Evolutionary conservation across 2,888 invertebrate species (phyloP), one percentile per base, ranked within the genome.

Genomic region (Sturmia bella): DNA sequence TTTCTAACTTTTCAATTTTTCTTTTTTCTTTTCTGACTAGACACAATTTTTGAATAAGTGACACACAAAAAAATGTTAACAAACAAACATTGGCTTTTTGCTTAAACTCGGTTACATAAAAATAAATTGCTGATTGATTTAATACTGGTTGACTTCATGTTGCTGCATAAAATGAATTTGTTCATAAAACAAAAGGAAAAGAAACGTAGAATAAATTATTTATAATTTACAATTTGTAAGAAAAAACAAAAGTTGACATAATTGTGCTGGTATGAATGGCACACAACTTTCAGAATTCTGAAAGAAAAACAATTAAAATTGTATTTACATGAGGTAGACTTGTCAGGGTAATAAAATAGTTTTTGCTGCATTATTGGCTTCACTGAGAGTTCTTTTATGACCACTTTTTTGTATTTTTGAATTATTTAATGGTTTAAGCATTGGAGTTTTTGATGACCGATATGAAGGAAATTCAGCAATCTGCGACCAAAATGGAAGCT

Each of bases 81-180:
- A 5, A n/a, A 43, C 63, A 27, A 59, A 45, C 7, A n/a, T n/a
- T n/a, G 7, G 9, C 9, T 32, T 52, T 41, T 66, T 66, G 17
- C 45, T 43, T 17, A n/a, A 76, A n/a, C n/a, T n/a, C n/a, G n/a
- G 43, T 43, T 59, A 57, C 39, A 50, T 17, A 64, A 57, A 73
- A 64, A 27, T 27, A 78, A 78, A 66, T 59, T 32, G 66, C 39
- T 66, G 78, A 79, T 73, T 79, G 78, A 79, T 79, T 73, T 73
- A 59, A 79, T 59, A 27, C 17, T 19, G 45, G 13, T 57, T 74
- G 45, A 74, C 56, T 56, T 66, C 50, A 61, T 68, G 72, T 68
- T 66, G 59, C 17, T 39, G 39, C 72, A 45, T 45, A 17, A 59
- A 15, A 64, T 37, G 52, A 45, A 73, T 73, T 72, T 70, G 39